Percentiles rank a stretch among this genome's conserved stretches.
phyloP scores from a whole-genome alignment of 2,113 vertebrate genomes.

The Eubucco bourcierii region DNA sequence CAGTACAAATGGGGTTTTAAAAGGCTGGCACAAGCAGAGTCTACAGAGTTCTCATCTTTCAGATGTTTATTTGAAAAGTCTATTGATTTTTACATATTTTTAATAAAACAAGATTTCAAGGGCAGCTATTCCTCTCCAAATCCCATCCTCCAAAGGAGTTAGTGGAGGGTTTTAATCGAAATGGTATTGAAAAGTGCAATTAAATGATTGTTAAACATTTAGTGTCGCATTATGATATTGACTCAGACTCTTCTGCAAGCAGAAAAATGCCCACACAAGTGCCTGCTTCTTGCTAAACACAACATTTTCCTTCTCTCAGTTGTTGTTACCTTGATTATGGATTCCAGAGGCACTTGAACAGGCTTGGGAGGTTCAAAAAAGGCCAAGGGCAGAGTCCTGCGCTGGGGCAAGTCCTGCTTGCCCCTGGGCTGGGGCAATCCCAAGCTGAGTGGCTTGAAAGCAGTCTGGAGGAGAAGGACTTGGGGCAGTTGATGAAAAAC shows the following conservation, averaged over 20 bases:
- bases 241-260: background rate
- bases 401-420: too few relatives aligned
- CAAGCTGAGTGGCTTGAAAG: too few relatives aligned
- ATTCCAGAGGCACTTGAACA: background rate
- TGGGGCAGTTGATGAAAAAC: too few relatives aligned
- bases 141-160: background rate
- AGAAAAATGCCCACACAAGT: background rate
- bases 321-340: background rate
- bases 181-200: background rate
- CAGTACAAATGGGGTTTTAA: background rate
- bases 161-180: background rate
- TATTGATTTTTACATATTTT: conserved; percentile 41
- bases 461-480: too few relatives aligned
- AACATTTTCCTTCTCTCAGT: rapidly evolving
- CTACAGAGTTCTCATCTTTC: background rate
- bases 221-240: background rate
- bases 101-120: background rate
- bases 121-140: background rate
- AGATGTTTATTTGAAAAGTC: background rate
- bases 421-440: too few relatives aligned
- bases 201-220: background rate
- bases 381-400: too few relatives aligned
- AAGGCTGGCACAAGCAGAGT: background rate
- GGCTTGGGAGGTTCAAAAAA: too few relatives aligned
- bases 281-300: too few relatives aligned